Evolutionary conservation across 2,797 vertebrate genomes (phyloP).

Genomic region (Neosalanx taihuensis): DNA sequence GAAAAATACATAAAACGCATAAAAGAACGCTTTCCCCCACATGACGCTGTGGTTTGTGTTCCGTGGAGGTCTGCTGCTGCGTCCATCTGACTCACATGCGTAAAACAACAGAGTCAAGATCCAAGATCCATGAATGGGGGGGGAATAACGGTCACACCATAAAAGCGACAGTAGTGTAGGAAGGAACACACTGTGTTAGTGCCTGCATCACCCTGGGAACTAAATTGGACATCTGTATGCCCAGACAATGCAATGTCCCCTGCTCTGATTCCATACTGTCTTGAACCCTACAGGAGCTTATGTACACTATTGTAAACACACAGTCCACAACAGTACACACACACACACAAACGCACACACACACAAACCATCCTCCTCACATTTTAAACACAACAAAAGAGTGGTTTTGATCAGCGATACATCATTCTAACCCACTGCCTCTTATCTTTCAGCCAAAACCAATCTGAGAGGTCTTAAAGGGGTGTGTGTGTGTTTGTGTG

Average conservation of each 20-base stretch:
- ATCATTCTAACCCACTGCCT: not conserved
- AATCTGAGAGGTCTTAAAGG: not conserved
- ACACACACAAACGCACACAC: not conserved
- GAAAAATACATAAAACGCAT: not conserved
- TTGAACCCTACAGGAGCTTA: not conserved
- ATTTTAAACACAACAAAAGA: not conserved
- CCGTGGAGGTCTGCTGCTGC: not conserved
- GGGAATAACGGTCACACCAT: conserved; percentile 1
- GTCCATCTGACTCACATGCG: conserved; percentile 11
- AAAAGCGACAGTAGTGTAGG: not conserved
- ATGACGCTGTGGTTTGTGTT: conserved; percentile 3
- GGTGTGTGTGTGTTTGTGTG: not conserved
- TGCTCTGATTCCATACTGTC: not conserved
- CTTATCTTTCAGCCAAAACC: not conserved
- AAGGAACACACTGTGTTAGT: not conserved
- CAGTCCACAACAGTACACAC: not conserved
- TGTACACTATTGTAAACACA: not conserved
- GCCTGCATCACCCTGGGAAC: not conserved
- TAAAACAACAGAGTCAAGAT: conserved; percentile 19
- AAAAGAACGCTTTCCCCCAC: not conserved
- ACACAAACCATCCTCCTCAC: not conserved
- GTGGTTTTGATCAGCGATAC: not conserved
- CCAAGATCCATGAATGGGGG: not conserved
- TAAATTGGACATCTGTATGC: conserved; percentile 1
- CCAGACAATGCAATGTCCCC: not conserved